Evolutionary conservation across 2,888 invertebrate genomes (phyloP).

Genomic region (Gnatocerus cornutus): DNA sequence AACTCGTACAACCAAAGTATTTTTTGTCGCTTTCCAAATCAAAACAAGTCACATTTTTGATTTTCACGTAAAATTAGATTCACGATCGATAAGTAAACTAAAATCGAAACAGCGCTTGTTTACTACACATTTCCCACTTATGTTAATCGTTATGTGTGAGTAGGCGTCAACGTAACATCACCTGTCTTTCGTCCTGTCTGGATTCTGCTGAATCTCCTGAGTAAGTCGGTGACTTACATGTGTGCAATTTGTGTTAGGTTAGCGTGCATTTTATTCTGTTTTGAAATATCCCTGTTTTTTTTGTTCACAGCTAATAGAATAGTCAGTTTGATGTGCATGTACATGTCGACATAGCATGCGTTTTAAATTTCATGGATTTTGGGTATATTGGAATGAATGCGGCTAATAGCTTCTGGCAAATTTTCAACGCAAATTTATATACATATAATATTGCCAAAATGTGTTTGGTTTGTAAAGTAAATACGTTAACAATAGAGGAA

Average conservation of each 20-base stretch:
- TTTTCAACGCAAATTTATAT: too few relatives aligned
- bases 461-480: too few relatives aligned
- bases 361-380: neutral
- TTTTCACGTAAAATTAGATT: neutral
- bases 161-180: conserved; percentile 71
- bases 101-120: neutral
- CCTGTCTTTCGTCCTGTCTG: conserved; percentile 71
- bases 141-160: conserved; percentile 61
- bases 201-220: conserved; percentile 70
- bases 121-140: conserved; percentile 13
- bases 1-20: too few relatives aligned
- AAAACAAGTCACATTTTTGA: neutral
- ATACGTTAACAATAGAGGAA: too few relatives aligned
- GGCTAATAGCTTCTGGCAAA: too few relatives aligned
- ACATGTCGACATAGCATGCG: neutral
- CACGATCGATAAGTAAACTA: neutral
- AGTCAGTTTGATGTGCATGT: neutral
- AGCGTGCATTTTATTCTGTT: conserved; percentile 16
- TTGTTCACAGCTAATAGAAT: neutral
- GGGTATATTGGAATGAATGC: too few relatives aligned
- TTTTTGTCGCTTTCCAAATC: too few relatives aligned
- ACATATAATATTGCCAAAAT: too few relatives aligned
- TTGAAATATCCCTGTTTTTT: neutral
- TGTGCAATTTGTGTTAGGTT: conserved; percentile 33
- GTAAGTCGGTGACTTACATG: conserved; percentile 66